Evolutionary conservation across 2,113 vertebrate genomes (phyloP).

Genomic region (Apus apus): DNA sequence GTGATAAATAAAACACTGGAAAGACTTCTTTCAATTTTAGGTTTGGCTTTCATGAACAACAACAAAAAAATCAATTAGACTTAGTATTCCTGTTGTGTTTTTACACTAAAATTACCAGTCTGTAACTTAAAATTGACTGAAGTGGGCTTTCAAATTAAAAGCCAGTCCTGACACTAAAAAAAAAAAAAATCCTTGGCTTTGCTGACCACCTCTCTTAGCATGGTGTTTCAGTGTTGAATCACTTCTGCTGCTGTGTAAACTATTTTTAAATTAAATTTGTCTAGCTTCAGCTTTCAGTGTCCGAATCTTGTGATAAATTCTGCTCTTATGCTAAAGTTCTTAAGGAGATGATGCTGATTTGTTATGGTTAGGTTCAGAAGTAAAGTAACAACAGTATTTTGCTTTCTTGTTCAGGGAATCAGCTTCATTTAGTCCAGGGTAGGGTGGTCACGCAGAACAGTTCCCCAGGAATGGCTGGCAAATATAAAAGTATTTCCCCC

Average conservation of each 20-base stretch:
- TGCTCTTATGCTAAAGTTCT: neutral
- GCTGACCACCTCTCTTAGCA: neutral
- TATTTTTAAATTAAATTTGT: neutral
- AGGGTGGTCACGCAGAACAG: neutral
- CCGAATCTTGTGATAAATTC: neutral
- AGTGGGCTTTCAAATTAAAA: neutral
- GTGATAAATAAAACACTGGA: neutral
- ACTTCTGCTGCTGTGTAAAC: neutral
- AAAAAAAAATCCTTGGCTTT: neutral
- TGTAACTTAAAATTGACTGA: neutral
- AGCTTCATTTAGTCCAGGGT: neutral
- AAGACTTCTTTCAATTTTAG: neutral
- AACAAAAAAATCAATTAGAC: neutral
- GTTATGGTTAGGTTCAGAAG: neutral
- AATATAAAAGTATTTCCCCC: neutral
- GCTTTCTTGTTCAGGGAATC: neutral
- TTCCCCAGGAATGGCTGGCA: neutral
- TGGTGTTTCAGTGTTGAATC: neutral
- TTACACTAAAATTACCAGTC: neutral
- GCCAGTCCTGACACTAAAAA: neutral
- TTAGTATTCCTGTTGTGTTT: neutral
- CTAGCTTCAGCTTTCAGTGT: neutral
- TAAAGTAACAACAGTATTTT: neutral
- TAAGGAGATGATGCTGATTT: neutral
- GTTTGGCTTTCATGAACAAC: neutral